Evolutionary conservation across 1,140 invertebrate species (phyloP).

Genomic region (Mamestra configurata): DNA sequence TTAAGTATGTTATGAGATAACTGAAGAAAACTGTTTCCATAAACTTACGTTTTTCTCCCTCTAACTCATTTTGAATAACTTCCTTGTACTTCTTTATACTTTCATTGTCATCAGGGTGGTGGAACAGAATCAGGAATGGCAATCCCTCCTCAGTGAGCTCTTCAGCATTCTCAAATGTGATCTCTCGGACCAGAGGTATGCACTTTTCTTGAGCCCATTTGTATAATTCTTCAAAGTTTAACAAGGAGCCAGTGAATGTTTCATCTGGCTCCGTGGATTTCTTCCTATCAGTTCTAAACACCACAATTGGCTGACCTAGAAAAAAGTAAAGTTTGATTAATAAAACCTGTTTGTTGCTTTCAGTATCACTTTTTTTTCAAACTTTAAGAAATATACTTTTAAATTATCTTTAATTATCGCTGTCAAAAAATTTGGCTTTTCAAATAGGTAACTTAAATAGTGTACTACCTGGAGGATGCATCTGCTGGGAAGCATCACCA

Average conservation of each 20-base stretch:
- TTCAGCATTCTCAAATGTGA: conserved; percentile 99
- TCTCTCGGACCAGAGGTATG: conserved; percentile 95
- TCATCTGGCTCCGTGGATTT: conserved; percentile 94
- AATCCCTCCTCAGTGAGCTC: conserved; percentile 99
- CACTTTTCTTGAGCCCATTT: conserved; percentile 97
- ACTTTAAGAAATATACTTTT: no score
- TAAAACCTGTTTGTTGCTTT: background rate
- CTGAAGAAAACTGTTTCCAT: background rate
- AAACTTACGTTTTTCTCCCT: conserved; percentile 96
- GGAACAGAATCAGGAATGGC: conserved; percentile 99
- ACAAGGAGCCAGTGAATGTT: conserved; percentile 92
- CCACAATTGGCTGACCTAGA: conserved; percentile 90
- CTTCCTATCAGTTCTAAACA: conserved; percentile 93
- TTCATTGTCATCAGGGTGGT: conserved; percentile 95
- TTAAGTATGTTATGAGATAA: background rate
- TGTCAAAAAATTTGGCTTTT: no score
- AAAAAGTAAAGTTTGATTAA: conserved; percentile 30
- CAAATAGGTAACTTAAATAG: no score
- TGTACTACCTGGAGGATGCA: conserved; percentile 95
- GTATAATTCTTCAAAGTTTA: conserved; percentile 93
- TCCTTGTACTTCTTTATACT: conserved; percentile 96
- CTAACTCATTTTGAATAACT: conserved; percentile 93
- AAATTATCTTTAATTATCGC: no score
- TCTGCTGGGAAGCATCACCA: conserved; percentile 94
- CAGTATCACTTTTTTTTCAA: no score